Evolutionary conservation across 2,113 vertebrate genomes (phyloP).

Genomic region (Bettongia penicillata): DNA sequence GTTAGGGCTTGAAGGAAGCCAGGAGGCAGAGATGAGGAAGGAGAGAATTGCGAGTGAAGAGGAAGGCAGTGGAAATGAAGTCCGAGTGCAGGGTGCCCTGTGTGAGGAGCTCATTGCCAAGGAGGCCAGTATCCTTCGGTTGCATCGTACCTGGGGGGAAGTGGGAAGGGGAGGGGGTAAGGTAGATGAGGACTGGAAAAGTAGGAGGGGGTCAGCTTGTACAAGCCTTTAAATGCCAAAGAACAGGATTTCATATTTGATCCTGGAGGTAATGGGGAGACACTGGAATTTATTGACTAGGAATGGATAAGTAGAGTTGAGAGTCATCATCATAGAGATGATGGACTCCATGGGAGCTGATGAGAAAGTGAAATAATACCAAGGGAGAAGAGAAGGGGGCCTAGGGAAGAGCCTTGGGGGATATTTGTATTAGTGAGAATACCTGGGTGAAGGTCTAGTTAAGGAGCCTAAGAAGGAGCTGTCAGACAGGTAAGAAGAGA

Average conservation of each 20-base stretch:
- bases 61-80: not conserved
- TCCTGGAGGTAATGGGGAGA: not conserved
- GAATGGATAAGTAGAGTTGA: not conserved
- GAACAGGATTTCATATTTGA: not conserved
- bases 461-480: not conserved
- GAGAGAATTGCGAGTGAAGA: not conserved
- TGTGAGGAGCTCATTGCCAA: not conserved
- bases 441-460: not conserved
- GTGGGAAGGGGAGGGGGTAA: not conserved
- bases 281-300: not conserved
- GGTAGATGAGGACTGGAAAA: not conserved
- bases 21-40: not conserved
- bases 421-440: not conserved
- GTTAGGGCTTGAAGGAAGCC: not conserved
- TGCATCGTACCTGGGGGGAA: not conserved
- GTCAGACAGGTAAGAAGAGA: not conserved
- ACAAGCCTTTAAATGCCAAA: not conserved
- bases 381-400: not conserved
- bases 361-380: not conserved
- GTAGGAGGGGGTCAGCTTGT: not conserved
- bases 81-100: not conserved
- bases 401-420: not conserved
- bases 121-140: not conserved
- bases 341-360: not conserved
- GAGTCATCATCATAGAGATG: not conserved